Conservation (phyloP, 2,113 vertebrate genomes). For the Entelurus aequoreus region DNA sequence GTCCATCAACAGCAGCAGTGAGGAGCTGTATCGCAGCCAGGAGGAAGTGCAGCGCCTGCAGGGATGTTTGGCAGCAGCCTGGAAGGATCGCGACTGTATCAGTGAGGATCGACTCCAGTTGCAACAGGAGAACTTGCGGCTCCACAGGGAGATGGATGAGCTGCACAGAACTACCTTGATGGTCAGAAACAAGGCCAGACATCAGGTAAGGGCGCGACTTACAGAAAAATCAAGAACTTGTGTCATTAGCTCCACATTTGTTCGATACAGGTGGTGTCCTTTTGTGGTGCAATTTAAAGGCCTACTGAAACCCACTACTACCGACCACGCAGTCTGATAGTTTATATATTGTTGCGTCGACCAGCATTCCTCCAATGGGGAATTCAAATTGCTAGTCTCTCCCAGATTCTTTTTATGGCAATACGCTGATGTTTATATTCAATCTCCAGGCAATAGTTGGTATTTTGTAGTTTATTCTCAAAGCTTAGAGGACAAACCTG, state of each 20-base stretch:
- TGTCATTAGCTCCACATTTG: neutral
- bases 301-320: too few species aligned
- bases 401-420: too few species aligned
- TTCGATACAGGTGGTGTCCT: too few species aligned
- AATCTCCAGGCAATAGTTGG: too few species aligned
- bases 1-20: constrained; percentile 69
- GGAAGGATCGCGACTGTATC: constrained; percentile 74
- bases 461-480: too few species aligned
- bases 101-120: constrained; percentile 86
- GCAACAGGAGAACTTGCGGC: constrained; percentile 83
- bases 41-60: constrained; percentile 82
- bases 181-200: constrained; percentile 80
- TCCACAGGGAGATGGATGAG: constrained; percentile 78
- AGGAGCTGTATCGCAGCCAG: constrained; percentile 81
- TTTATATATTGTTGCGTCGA: too few species aligned
- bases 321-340: too few species aligned
- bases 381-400: too few species aligned
- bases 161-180: constrained; percentile 74
- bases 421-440: too few species aligned
- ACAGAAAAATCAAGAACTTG: neutral
- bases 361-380: too few species aligned
- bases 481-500: too few species aligned
- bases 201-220: constrained; percentile 71
- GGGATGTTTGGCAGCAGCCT: constrained; percentile 73
- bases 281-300: too few species aligned